Conservation (phyloP, 2,113 vertebrate genomes). For the Rynchops niger region DNA sequence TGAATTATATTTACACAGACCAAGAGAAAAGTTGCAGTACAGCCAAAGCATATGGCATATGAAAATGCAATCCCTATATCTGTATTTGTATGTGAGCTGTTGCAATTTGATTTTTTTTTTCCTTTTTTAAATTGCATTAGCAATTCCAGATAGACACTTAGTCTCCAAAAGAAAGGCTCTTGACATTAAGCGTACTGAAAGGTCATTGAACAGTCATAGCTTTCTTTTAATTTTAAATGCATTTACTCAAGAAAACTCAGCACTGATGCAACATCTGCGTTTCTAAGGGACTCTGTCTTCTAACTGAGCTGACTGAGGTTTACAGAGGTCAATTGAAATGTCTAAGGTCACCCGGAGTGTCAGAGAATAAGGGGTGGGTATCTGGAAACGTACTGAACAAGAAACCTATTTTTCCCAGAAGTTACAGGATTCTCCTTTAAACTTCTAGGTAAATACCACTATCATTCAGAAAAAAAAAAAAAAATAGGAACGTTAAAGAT, state of each 20-base stretch:
- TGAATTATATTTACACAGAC: neutral
- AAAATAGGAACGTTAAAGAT: neutral
- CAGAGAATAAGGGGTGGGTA: neutral
- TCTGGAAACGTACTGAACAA: neutral
- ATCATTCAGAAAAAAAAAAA: neutral
- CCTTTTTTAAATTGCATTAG: slow-evolving; percentile 32
- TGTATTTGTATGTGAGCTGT: neutral
- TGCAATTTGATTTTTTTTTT: neutral
- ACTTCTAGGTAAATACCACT: neutral
- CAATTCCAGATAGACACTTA: slow-evolving; percentile 39
- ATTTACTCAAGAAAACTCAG: slow-evolving; percentile 39
- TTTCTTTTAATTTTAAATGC: slow-evolving; percentile 61
- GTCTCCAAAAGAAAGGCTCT: slow-evolving; percentile 31
- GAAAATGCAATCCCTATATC: neutral
- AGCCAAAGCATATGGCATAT: neutral
- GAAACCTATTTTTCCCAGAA: neutral
- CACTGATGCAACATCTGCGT: slow-evolving; percentile 36
- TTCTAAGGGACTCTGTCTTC: slow-evolving; percentile 36
- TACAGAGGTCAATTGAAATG: slow-evolving; percentile 15
- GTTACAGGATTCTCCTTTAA: neutral
- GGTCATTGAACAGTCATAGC: slow-evolving; percentile 50
- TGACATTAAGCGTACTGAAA: slow-evolving; percentile 53
- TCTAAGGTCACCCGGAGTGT: neutral
- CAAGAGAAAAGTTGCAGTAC: neutral
- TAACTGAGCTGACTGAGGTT: slow-evolving; percentile 7